Evolutionary conservation across 2,113 vertebrate genomes (phyloP).

Genomic region (Donacobius atricapilla): DNA sequence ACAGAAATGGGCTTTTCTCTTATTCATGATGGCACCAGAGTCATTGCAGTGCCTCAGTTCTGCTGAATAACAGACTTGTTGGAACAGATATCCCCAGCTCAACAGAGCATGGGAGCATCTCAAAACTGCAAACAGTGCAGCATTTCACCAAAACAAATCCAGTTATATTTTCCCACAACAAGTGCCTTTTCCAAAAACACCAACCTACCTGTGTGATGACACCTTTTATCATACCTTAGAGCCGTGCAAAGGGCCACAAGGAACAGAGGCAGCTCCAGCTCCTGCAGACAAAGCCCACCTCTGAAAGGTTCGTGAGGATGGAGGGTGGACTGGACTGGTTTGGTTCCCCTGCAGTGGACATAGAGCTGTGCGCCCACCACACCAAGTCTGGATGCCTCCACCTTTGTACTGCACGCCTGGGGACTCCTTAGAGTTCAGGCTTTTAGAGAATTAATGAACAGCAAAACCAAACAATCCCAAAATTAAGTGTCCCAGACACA

Average conservation of each 20-base stretch:
- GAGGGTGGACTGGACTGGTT: not conserved
- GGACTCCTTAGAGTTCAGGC: not conserved
- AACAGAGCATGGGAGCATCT: not conserved
- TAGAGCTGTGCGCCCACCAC: not conserved
- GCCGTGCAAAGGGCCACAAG: not conserved
- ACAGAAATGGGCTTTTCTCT: slow-evolving; percentile 18
- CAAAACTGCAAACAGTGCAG: not conserved
- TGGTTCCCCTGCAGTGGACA: not conserved
- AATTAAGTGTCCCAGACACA: not conserved
- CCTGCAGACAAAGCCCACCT: not conserved
- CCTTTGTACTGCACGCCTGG: not conserved
- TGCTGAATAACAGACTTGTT: not conserved
- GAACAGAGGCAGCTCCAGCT: not conserved
- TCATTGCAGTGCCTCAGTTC: not conserved
- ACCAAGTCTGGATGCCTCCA: not conserved
- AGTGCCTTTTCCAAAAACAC: not conserved
- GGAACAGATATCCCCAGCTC: not conserved
- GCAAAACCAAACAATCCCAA: not conserved
- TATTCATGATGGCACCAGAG: not conserved
- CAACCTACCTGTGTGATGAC: not conserved
- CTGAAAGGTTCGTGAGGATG: not conserved
- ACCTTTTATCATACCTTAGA: not conserved
- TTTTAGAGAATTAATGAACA: not conserved
- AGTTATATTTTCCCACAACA: not conserved
- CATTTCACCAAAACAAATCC: not conserved